These are phyloP conservation scores for Xiphorhynchus elegans DNA, from an alignment of 2,113 vertebrate species.

Conservation along the genomic window DNA sequence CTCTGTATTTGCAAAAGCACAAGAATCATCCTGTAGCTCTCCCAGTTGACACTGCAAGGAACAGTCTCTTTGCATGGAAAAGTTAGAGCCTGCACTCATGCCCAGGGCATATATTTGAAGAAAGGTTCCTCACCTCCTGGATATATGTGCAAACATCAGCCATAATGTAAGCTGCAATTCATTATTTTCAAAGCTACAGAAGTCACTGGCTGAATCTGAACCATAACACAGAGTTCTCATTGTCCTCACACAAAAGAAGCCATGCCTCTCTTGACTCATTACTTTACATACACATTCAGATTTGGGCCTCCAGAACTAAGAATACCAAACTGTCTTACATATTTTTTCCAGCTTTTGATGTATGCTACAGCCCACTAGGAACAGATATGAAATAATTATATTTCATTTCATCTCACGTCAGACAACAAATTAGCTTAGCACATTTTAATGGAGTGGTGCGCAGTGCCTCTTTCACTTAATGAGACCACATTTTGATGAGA, in stretches of 20 bases:
- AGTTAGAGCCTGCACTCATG: not conserved
- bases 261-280: not conserved
- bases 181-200: not conserved
- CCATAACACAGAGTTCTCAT: not conserved
- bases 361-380: conserved; percentile 24
- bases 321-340: not conserved
- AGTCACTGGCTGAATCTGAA: not conserved
- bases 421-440: conserved; percentile 66
- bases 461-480: conserved; percentile 71
- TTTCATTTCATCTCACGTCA: conserved; percentile 61
- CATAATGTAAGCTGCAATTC: not conserved
- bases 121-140: not conserved
- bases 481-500: conserved; percentile 72
- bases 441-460: conserved; percentile 67
- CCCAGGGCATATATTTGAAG: not conserved
- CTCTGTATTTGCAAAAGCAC: not conserved
- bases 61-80: not conserved
- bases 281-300: not conserved
- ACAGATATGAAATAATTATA: conserved; percentile 62
- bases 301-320: not conserved
- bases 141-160: not conserved
- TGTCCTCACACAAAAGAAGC: not conserved
- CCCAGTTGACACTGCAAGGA: not conserved
- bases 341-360: conserved; percentile 3
- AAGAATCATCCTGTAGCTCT: not conserved